Conservation (phyloP, 2,797 vertebrate genomes). For the Margarornis squamiger region DNA sequence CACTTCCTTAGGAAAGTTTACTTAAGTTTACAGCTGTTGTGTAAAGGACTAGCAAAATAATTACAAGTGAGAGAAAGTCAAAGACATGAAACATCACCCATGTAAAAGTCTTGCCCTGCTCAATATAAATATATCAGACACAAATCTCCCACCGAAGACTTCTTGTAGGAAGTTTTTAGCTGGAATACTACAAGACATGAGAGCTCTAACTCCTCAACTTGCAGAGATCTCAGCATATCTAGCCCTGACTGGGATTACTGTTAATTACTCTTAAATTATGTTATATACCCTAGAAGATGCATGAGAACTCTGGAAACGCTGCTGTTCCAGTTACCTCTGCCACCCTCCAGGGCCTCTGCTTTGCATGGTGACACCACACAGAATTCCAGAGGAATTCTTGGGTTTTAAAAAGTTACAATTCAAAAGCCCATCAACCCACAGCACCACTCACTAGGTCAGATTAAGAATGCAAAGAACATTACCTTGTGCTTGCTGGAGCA, state of each 20-base stretch:
- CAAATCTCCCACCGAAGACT: not conserved
- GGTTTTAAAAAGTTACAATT: not conserved
- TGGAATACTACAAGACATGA: not conserved
- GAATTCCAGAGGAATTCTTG: accelerated
- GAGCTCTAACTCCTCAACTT: not conserved
- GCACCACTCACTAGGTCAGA: not conserved
- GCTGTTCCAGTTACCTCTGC: not conserved
- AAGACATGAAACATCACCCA: not conserved
- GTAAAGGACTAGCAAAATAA: not conserved
- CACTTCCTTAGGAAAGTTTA: not conserved
- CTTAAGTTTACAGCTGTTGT: not conserved
- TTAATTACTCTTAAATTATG: not conserved
- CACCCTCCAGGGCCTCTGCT: not conserved
- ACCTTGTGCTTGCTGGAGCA: not conserved
- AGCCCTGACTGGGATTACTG: not conserved
- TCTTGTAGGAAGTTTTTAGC: not conserved
- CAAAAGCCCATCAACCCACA: not conserved
- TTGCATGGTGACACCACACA: accelerated
- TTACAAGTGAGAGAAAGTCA: not conserved
- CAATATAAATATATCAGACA: not conserved
- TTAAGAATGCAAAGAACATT: not conserved
- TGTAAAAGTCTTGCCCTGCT: not conserved
- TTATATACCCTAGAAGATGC: not conserved
- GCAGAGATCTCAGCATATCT: accelerated
- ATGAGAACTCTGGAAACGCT: not conserved